Evolutionary conservation across 2,113 vertebrate genomes (phyloP).

Genomic region (Sphaerodactylus townsendi): DNA sequence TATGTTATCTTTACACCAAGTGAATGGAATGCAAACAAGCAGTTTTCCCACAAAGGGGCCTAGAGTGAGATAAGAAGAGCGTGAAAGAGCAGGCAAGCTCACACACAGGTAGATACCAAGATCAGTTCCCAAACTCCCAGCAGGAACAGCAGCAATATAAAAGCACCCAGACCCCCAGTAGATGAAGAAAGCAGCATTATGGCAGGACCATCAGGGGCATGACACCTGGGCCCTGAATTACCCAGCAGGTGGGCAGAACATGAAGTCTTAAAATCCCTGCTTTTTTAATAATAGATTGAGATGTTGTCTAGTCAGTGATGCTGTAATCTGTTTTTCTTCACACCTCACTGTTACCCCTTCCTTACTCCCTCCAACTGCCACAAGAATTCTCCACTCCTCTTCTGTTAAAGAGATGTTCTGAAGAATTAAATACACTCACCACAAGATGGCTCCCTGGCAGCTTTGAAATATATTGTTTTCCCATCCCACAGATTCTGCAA

Average conservation of each 20-base stretch:
- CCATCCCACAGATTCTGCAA: slow-evolving; percentile 43
- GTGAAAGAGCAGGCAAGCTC: no score
- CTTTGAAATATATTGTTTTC: slow-evolving; percentile 29
- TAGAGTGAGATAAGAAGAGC: no score
- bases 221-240: no score
- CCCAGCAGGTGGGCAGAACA: not conserved
- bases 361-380: not conserved
- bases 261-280: not conserved
- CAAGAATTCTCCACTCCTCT: not conserved
- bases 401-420: not conserved
- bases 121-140: no score
- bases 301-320: not conserved
- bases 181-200: no score
- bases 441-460: slow-evolving; percentile 67
- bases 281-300: not conserved
- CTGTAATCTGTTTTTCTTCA: not conserved
- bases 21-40: no score
- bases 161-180: no score
- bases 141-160: no score
- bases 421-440: slow-evolving; percentile 46
- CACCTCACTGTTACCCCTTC: not conserved
- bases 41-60: no score
- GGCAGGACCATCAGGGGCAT: no score
- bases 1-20: no score
- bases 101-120: no score